phyloP scores from a whole-genome alignment of 2,888 invertebrate species.

The Exocentrus adspersus region DNA sequence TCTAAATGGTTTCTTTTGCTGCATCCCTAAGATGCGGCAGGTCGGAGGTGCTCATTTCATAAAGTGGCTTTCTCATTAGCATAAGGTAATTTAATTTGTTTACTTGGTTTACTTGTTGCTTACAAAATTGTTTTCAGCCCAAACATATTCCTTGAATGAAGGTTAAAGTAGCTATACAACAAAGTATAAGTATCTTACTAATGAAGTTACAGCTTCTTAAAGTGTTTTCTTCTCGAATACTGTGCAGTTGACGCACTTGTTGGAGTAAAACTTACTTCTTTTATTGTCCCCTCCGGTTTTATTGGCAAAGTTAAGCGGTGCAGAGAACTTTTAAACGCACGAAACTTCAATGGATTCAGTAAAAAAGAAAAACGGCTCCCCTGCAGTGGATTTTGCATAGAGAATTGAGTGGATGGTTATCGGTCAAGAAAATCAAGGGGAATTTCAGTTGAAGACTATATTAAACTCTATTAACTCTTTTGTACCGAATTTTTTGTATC shows the following conservation, averaged over 20 bases:
- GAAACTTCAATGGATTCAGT: background rate
- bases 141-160: too few relatives aligned
- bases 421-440: background rate
- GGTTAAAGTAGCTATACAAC: too few relatives aligned
- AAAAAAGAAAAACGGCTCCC: background rate
- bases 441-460: too few relatives aligned
- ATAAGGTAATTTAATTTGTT: background rate
- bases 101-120: too few relatives aligned
- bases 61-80: constrained; percentile 8
- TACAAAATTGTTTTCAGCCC: too few relatives aligned
- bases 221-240: background rate
- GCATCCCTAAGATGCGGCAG: constrained; percentile 4
- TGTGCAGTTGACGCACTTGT: background rate
- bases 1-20: constrained; percentile 28
- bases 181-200: background rate
- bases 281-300: background rate
- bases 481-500: too few relatives aligned
- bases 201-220: background rate
- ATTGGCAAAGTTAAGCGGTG: background rate
- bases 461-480: too few relatives aligned
- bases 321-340: background rate
- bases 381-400: background rate
- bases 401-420: background rate
- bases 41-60: constrained; percentile 15
- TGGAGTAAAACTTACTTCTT: background rate